phyloP scores from a whole-genome alignment of 2,797 vertebrate species.

The Coluber constrictor region DNA sequence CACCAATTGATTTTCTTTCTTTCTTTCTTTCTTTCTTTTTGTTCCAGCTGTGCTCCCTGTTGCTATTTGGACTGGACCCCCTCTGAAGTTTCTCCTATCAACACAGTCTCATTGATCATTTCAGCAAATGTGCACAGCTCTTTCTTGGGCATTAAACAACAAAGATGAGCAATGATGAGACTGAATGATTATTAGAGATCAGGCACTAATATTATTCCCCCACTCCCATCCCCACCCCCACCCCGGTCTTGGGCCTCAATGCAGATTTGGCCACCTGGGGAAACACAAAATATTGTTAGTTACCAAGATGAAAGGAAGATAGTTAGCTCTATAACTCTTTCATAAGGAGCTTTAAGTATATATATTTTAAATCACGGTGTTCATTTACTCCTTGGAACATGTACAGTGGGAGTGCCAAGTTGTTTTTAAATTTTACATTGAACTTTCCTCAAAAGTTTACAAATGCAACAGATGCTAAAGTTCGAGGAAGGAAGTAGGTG shows the following conservation, averaged over 20 bases:
- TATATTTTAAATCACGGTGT: background rate
- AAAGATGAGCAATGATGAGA: constrained; percentile 2
- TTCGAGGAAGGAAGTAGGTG: background rate
- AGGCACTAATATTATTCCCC: background rate
- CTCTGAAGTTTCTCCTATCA: constrained; percentile 15
- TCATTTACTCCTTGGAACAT: background rate
- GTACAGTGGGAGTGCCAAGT: background rate
- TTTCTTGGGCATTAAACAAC: constrained; percentile 13
- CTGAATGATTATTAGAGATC: background rate
- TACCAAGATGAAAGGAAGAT: constrained; percentile 1
- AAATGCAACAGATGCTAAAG: background rate
- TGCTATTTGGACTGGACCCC: constrained; percentile 19
- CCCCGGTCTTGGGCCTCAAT: background rate
- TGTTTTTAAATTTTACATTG: background rate
- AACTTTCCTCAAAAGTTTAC: background rate
- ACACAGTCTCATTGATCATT: constrained; percentile 18
- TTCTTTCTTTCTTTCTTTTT: background rate
- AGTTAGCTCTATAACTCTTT: background rate
- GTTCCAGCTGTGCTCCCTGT: background rate
- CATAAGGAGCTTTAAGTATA: background rate
- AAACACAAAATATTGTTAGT: constrained; percentile 13
- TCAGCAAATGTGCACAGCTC: background rate
- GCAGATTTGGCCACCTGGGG: background rate
- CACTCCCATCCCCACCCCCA: too few species aligned
- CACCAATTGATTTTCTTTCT: constrained; percentile 13